These are phyloP conservation scores for Pyrrhosoma nymphula DNA, from an alignment of 2,888 invertebrate species.

Conservation along the genomic window DNA sequence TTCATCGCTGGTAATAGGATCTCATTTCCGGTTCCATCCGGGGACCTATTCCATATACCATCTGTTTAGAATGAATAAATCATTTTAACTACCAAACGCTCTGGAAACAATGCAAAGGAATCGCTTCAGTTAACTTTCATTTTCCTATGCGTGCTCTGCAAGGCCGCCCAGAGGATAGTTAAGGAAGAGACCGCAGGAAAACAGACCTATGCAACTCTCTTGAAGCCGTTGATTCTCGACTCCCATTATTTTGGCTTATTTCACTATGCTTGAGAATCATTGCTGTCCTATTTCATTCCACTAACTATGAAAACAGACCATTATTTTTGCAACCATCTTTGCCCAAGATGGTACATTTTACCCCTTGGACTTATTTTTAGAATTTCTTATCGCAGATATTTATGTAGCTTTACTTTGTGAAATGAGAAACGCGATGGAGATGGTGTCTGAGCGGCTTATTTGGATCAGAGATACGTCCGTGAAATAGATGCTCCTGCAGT, in stretches of 20 bases:
- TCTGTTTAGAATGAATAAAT: constrained; percentile 50
- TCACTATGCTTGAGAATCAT: background rate
- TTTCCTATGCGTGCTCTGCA: background rate
- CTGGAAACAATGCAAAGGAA: background rate
- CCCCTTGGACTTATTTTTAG: too few relatives aligned
- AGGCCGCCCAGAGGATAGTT: too few relatives aligned
- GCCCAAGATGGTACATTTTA: background rate
- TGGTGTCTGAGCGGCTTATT: too few relatives aligned
- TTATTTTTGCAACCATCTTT: background rate
- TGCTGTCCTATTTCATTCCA: background rate
- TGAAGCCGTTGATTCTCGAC: background rate
- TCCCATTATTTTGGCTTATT: constrained; percentile 1
- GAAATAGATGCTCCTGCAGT: too few relatives aligned
- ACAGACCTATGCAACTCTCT: background rate
- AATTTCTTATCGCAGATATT: too few relatives aligned
- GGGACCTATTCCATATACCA: constrained; percentile 49
- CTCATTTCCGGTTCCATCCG: constrained; percentile 59
- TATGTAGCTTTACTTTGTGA: too few relatives aligned
- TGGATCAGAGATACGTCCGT: too few relatives aligned
- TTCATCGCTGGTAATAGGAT: constrained; percentile 60
- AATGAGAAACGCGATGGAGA: too few relatives aligned
- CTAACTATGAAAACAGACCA: background rate
- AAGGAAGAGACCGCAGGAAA: background rate
- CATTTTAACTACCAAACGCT: background rate
- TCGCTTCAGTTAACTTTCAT: background rate